These are phyloP conservation scores for Teinopalpus imperialis DNA, from an alignment of 2,888 invertebrate genomes.

Conservation along the genomic window DNA sequence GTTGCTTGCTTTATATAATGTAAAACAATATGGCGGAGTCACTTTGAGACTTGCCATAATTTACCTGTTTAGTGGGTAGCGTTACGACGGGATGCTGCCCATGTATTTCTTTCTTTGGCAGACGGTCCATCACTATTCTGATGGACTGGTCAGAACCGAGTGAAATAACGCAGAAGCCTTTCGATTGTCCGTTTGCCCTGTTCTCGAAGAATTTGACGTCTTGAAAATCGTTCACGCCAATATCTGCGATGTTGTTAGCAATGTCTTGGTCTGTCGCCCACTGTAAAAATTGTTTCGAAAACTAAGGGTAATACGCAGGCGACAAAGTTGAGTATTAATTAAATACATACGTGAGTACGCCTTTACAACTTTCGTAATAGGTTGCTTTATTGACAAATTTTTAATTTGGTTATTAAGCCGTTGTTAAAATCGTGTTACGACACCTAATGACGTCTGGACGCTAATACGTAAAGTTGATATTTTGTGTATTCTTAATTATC, in stretches of 20 bases:
- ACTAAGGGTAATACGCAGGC: constrained; percentile 48
- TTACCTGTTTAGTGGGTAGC: constrained; percentile 95
- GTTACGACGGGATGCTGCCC: constrained; percentile 97
- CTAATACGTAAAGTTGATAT: no score
- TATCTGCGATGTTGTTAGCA: constrained; percentile 92
- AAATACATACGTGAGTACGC: constrained; percentile 37
- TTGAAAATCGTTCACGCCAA: constrained; percentile 95
- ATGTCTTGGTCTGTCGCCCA: constrained; percentile 99
- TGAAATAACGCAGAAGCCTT: constrained; percentile 98
- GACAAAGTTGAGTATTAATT: constrained; percentile 35
- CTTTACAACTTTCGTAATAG: constrained; percentile 9
- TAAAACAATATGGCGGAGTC: background rate
- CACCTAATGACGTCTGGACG: no score
- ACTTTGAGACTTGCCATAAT: constrained; percentile 1
- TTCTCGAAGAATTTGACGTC: constrained; percentile 99
- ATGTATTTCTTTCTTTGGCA: constrained; percentile 97
- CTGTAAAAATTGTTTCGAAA: constrained; percentile 82
- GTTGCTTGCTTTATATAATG: no score
- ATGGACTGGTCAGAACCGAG: constrained; percentile 96
- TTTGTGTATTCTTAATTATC: no score
- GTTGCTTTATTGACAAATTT: background rate
- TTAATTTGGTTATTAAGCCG: background rate
- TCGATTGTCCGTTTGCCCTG: constrained; percentile 98
- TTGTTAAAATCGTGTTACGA: no score
- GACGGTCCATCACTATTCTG: constrained; percentile 93